Conservation (phyloP, 2,888 invertebrate genomes). For the Plebejus argus region DNA sequence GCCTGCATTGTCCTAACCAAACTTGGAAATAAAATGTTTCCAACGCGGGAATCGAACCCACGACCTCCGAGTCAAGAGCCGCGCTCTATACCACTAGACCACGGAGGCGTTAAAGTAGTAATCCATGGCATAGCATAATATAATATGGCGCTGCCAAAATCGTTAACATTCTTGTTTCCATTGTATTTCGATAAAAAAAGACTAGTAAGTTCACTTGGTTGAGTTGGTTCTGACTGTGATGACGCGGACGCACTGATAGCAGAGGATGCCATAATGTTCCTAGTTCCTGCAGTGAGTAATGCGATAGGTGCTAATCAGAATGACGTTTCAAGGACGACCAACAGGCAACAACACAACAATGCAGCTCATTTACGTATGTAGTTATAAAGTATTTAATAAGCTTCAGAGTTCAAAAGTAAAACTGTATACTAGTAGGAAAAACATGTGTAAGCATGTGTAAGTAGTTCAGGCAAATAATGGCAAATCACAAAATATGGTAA, state of each 20-base stretch:
- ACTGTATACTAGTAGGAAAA: neutral
- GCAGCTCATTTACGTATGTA: neutral
- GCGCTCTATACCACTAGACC: too few species aligned
- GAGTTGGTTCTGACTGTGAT: neutral
- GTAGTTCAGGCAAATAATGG: neutral
- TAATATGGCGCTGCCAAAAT: too few species aligned
- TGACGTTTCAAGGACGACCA: slow-evolving; percentile 6
- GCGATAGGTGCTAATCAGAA: slow-evolving; percentile 4
- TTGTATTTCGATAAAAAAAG: too few species aligned
- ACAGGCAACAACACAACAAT: neutral
- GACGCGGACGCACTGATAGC: neutral
- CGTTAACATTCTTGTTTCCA: too few species aligned
- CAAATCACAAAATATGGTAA: neutral
- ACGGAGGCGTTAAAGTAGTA: too few species aligned
- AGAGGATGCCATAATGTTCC: slow-evolving; percentile 9
- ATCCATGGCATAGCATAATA: too few species aligned
- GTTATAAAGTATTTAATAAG: neutral
- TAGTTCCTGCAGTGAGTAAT: slow-evolving; percentile 14
- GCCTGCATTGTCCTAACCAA: too few species aligned
- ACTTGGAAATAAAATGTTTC: too few species aligned
- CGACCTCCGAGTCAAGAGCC: too few species aligned
- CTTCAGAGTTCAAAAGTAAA: too few species aligned
- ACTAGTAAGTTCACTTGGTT: neutral
- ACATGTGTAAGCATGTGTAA: neutral
- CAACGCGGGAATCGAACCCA: too few species aligned